Evolutionary conservation across 2,888 invertebrate species (phyloP).

Genomic region (Eretmocerus hayati): DNA sequence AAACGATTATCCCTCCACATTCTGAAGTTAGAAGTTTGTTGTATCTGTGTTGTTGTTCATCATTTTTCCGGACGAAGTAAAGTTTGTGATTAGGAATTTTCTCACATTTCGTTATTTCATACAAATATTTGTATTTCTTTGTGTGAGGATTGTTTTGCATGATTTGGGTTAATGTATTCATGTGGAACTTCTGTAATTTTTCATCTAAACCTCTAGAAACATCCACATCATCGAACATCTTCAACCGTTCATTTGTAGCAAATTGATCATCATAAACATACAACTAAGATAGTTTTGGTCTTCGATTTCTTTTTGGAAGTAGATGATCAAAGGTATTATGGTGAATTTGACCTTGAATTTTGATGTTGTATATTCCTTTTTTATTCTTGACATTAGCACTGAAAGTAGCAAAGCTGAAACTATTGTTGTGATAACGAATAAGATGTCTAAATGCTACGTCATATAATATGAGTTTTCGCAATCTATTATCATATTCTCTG

Average conservation of each 20-base stretch:
- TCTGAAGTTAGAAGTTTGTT: slow-evolving; percentile 4
- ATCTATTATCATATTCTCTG: neutral
- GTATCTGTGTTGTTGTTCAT: neutral
- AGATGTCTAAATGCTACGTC: neutral
- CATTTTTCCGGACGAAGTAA: slow-evolving; percentile 1
- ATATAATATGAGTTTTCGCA: neutral
- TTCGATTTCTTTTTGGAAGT: no score
- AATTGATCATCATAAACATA: no score
- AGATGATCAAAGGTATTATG: no score
- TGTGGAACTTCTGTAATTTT: neutral
- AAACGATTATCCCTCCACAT: slow-evolving; percentile 13
- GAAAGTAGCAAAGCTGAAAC: no score
- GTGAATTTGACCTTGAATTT: no score
- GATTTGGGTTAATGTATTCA: neutral
- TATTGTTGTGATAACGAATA: neutral
- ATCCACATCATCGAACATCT: no score
- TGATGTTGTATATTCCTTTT: no score
- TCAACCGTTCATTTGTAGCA: no score
- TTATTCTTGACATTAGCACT: no score
- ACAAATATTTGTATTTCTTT: neutral
- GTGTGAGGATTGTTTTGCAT: neutral
- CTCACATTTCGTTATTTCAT: neutral
- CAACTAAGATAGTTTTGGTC: no score
- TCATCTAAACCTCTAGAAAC: neutral
- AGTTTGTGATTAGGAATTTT: neutral